phyloP scores from a whole-genome alignment of 2,888 invertebrate species.

The Lasioglossum morio region DNA sequence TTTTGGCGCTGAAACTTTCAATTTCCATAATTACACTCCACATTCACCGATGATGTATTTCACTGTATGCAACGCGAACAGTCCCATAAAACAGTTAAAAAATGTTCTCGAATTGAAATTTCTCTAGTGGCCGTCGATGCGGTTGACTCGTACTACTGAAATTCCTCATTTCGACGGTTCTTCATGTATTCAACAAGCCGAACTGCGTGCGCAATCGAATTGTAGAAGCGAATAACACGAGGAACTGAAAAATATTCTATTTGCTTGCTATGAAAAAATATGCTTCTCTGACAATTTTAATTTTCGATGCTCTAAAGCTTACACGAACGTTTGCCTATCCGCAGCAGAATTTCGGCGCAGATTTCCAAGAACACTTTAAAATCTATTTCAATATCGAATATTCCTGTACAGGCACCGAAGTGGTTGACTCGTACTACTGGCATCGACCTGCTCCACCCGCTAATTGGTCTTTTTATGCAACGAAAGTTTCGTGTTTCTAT shows the following conservation, averaged over 20 bases:
- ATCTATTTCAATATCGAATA: not conserved
- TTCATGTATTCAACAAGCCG: not conserved
- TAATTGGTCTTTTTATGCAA: not conserved
- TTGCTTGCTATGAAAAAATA: not conserved
- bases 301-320: too few relatives aligned
- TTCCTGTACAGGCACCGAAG: not conserved
- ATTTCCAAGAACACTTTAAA: not conserved
- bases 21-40: not conserved
- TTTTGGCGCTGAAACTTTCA: not conserved
- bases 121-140: not conserved
- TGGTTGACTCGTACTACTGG: not conserved
- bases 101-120: not conserved
- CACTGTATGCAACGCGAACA: not conserved
- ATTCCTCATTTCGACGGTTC: not conserved
- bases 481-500: not conserved
- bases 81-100: not conserved
- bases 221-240: not conserved
- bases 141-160: not conserved
- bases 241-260: not conserved
- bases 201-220: not conserved
- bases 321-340: not conserved
- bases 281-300: not conserved
- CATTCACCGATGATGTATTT: not conserved
- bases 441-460: not conserved
- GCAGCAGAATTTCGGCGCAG: not conserved